phyloP scores from a whole-genome alignment of 2,888 invertebrate species.

The Seladonia tumulorum region DNA sequence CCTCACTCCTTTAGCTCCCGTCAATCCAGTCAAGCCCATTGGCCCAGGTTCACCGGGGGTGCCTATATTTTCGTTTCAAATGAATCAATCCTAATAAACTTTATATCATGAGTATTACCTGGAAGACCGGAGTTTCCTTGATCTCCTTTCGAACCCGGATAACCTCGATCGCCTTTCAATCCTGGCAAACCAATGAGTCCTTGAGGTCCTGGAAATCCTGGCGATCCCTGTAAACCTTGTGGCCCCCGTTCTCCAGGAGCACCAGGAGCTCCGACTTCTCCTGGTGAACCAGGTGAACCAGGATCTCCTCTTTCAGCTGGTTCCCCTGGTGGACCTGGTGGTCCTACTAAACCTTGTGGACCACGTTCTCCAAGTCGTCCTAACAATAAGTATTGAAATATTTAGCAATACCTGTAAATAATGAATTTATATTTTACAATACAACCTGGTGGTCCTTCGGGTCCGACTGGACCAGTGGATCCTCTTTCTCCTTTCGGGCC shows the following conservation, averaged over 20 bases:
- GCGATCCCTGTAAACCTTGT: slow-evolving; percentile 89
- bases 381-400: slow-evolving; percentile 60
- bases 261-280: slow-evolving; percentile 90
- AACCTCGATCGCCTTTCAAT: slow-evolving; percentile 90
- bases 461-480: slow-evolving; percentile 88
- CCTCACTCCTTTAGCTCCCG: slow-evolving; percentile 90
- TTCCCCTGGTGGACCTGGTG: slow-evolving; percentile 92
- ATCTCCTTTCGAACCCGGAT: slow-evolving; percentile 89
- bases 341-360: slow-evolving; percentile 90
- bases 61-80: slow-evolving; percentile 83
- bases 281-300: slow-evolving; percentile 89
- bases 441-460: slow-evolving; percentile 90
- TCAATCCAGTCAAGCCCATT: slow-evolving; percentile 87
- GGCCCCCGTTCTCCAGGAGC: slow-evolving; percentile 90
- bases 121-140: slow-evolving; percentile 89
- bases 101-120: slow-evolving; percentile 82
- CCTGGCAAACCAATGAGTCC: slow-evolving; percentile 90
- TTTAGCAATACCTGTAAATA: slow-evolving; percentile 8
- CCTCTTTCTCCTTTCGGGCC: slow-evolving; percentile 93
- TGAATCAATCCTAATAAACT: neutral
- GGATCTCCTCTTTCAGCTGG: slow-evolving; percentile 92
- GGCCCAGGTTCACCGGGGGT: slow-evolving; percentile 88
- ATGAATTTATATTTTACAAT: slow-evolving; percentile 3
- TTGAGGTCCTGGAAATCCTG: slow-evolving; percentile 89
- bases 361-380: slow-evolving; percentile 92